phyloP scores from a whole-genome alignment of 2,113 vertebrate species.

The Peromyscus leucopus region DNA sequence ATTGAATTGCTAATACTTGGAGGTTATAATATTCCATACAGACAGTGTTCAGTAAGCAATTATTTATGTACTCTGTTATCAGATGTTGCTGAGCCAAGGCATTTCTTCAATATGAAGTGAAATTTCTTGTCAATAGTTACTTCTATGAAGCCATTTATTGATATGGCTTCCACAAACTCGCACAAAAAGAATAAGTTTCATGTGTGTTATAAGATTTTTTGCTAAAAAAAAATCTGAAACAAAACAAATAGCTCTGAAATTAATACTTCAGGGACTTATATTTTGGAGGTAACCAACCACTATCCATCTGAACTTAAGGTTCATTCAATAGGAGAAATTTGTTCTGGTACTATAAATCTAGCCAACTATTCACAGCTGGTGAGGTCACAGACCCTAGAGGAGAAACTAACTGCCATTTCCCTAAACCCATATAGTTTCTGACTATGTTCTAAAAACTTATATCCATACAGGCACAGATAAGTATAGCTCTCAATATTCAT shows the following conservation, averaged over 20 bases:
- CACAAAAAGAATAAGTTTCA: slow-evolving; percentile 15
- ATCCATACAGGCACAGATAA: neutral
- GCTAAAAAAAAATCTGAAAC: neutral
- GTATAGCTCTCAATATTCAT: neutral
- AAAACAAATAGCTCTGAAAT: neutral
- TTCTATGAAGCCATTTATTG: slow-evolving; percentile 53
- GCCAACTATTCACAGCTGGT: neutral
- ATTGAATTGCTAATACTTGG: slow-evolving; percentile 78
- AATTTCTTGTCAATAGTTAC: slow-evolving; percentile 72
- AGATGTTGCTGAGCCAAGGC: slow-evolving; percentile 64
- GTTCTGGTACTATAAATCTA: neutral
- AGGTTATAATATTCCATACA: slow-evolving; percentile 69
- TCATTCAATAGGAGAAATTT: neutral
- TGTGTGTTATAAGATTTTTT: slow-evolving; percentile 5
- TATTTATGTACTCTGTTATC: slow-evolving; percentile 80
- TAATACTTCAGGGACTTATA: neutral
- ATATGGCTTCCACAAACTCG: neutral
- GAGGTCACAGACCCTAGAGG: neutral
- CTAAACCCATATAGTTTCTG: neutral
- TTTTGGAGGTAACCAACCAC: neutral
- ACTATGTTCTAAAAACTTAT: neutral
- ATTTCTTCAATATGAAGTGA: slow-evolving; percentile 64
- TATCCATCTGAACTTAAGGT: too few relatives aligned
- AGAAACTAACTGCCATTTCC: neutral
- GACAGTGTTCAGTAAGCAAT: slow-evolving; percentile 79